These are phyloP conservation scores for Aplysina aerophoba DNA, from an alignment of 37 sponge, comb jelly and placozoan species.

Conservation along the genomic window DNA sequence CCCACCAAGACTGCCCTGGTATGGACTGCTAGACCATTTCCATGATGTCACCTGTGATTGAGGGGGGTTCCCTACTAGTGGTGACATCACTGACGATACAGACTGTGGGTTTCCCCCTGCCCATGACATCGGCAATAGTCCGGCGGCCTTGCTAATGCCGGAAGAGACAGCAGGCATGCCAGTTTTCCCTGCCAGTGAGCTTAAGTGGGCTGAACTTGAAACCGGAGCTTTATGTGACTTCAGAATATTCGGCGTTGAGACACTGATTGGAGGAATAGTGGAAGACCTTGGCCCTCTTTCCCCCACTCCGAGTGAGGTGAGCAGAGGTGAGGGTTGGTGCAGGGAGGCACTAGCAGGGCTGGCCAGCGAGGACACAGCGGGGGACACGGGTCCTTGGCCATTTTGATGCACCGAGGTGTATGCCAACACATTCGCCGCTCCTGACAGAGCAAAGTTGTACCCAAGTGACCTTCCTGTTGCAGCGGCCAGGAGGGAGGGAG, in stretches of 20 bases:
- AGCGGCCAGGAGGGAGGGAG: neutral
- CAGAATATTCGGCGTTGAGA: neutral
- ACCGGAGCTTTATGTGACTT: neutral
- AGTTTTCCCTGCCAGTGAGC: neutral
- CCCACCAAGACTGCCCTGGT: neutral
- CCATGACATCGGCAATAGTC: neutral
- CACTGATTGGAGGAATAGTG: neutral
- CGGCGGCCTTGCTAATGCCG: neutral
- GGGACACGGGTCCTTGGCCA: neutral
- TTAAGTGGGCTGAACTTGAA: neutral
- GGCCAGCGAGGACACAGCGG: neutral
- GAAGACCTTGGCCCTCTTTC: neutral
- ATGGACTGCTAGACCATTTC: conserved; percentile 18
- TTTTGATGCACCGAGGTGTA: neutral
- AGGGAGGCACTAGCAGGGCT: neutral
- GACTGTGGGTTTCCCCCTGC: too few relatives aligned
- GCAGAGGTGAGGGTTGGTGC: neutral
- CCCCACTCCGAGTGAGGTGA: too few relatives aligned
- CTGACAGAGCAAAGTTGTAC: too few relatives aligned
- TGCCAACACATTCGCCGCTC: neutral
- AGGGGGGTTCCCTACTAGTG: neutral
- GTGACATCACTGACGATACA: neutral
- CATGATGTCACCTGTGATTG: conserved; percentile 14
- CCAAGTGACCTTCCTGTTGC: too few relatives aligned
- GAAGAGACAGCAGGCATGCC: neutral